These are phyloP conservation scores for Drosophila vallismaia DNA, from an alignment of 2,888 invertebrate genomes.

Conservation along the genomic window DNA sequence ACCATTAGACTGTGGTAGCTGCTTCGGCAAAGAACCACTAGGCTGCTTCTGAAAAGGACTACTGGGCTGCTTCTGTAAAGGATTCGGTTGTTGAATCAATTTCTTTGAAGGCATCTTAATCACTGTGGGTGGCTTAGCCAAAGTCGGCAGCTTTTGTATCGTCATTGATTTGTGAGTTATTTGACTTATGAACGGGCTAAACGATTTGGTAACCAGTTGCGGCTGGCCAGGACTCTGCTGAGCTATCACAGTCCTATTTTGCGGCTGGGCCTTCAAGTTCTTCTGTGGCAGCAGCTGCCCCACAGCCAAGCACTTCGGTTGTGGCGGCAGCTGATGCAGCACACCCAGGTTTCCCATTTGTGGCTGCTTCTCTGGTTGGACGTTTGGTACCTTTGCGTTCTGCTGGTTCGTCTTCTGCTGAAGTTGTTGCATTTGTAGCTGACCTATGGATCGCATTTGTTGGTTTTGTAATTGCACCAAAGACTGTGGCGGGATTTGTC, in stretches of 20 bases:
- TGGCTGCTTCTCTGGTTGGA: background rate
- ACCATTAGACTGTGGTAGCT: background rate
- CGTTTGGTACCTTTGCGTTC: background rate
- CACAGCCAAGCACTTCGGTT: background rate
- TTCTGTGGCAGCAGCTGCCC: background rate
- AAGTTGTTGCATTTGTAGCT: background rate
- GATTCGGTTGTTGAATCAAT: background rate
- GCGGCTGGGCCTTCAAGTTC: background rate
- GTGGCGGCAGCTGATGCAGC: background rate
- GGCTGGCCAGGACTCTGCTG: background rate
- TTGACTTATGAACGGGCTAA: conserved; percentile 13
- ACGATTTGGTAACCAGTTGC: conserved; percentile 17
- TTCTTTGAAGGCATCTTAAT: conserved; percentile 1
- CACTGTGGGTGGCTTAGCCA: conserved; percentile 33
- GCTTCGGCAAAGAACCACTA: background rate
- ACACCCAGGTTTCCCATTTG: background rate
- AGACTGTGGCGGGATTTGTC: background rate
- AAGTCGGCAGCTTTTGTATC: conserved; percentile 44
- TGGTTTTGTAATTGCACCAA: background rate
- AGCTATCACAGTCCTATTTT: conserved; percentile 5
- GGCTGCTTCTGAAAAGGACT: conserved; percentile 11
- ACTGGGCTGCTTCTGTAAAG: conserved; percentile 5
- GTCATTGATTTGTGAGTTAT: conserved; percentile 36
- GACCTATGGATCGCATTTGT: background rate
- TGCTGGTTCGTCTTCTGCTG: background rate